A percentile compares a stretch with the other conserved stretches of the same genome.
phyloP scores from a whole-genome alignment of 2,888 invertebrate genomes.

The Eristalis arbustorum region DNA sequence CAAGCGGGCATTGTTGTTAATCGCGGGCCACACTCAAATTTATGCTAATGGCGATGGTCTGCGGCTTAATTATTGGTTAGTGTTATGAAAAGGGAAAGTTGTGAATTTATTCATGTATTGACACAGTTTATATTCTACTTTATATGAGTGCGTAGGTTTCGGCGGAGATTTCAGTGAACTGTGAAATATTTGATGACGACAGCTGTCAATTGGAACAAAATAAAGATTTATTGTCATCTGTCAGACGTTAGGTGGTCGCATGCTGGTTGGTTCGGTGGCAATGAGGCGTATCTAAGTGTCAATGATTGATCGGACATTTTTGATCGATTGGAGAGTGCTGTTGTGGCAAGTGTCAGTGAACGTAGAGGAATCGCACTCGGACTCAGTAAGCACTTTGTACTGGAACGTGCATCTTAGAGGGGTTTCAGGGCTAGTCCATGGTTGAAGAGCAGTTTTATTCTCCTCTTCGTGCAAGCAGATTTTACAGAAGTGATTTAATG shows the following conservation, averaged over 20 bases:
- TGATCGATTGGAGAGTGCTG: no score
- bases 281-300: no score
- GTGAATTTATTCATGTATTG: slow-evolving; percentile 15
- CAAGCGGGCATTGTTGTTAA: slow-evolving; percentile 10
- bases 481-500: no score
- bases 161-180: neutral
- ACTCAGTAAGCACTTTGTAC: no score
- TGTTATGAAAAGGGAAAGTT: slow-evolving; percentile 56
- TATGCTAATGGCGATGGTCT: slow-evolving; percentile 17
- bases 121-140: slow-evolving; percentile 19
- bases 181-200: neutral
- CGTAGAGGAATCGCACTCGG: no score
- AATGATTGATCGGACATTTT: no score
- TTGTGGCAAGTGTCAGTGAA: no score
- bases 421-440: no score
- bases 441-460: no score
- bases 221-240: neutral
- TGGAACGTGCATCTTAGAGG: no score
- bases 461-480: no score
- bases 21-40: neutral
- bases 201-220: neutral
- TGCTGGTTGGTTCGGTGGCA: no score
- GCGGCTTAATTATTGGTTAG: slow-evolving; percentile 23
- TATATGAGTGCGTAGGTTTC: neutral
- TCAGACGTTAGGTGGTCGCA: neutral